Conservation (phyloP, 2,888 invertebrate species). For the Ormyrus nitidulus region DNA sequence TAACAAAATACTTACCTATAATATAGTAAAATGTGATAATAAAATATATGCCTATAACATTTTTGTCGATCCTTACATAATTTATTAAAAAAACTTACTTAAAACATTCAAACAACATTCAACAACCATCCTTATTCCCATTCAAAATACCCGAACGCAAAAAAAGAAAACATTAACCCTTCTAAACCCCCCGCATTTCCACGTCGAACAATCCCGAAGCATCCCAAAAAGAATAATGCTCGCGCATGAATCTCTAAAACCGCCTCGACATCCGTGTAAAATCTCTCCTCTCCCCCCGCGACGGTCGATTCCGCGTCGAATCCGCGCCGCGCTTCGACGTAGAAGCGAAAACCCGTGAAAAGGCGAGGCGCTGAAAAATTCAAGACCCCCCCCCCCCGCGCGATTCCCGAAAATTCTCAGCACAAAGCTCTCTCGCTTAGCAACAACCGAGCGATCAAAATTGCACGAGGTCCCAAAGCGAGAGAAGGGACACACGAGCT, state of each 20-base stretch:
- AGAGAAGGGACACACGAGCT: not conserved
- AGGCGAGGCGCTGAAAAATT: slow-evolving; percentile 31
- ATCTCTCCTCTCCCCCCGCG: not conserved
- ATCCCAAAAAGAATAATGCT: too few relatives aligned
- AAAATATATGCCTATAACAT: too few relatives aligned
- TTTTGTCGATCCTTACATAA: too few relatives aligned
- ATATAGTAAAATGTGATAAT: too few relatives aligned
- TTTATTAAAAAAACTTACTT: too few relatives aligned
- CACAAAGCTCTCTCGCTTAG: not conserved
- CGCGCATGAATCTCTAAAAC: not conserved
- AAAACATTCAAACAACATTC: too few relatives aligned
- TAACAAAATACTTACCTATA: too few relatives aligned
- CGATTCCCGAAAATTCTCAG: slow-evolving; percentile 36
- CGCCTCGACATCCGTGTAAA: not conserved
- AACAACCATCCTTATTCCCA: not conserved
- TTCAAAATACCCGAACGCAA: not conserved
- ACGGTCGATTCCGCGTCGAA: not conserved
- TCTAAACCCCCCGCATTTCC: too few relatives aligned
- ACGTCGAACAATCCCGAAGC: too few relatives aligned
- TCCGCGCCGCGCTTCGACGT: not conserved
- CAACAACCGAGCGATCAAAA: slow-evolving; percentile 51
- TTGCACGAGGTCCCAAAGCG: slow-evolving; percentile 44
- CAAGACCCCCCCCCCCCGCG: slow-evolving; percentile 16
- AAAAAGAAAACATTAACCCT: too few relatives aligned
- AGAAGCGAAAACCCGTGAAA: slow-evolving; percentile 17